Evolutionary conservation across 1,140 invertebrate genomes (phyloP), one percentile per base, ranked within the genome.

Genomic region (Dinoponera quadriceps): DNA sequence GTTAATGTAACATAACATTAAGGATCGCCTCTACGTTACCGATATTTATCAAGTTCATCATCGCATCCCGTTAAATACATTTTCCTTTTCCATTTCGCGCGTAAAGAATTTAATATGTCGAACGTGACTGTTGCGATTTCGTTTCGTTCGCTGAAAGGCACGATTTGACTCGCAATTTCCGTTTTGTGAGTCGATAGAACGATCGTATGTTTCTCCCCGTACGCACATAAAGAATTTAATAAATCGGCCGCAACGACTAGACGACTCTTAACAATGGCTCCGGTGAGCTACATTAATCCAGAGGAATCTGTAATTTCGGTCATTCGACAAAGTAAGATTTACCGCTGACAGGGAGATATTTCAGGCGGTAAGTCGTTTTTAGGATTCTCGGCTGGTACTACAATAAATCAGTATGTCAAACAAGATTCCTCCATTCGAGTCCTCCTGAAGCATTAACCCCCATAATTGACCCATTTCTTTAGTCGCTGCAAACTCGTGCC

Each of bases 341-440:
- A 80, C 54, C 22, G 51, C 65, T 71, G 65, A 80, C 65, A 55
- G 44, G 63, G 18, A 57, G 33, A 69, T 80, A 80, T 80, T 80
- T 80, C 54, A 44, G 63, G 22, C 57, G 54, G 22, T 71, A 80
- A 80, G 54, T 78, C 49, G 63, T 69, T 80, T 80, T 71, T 80
- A 80, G 75, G 25, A 80, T 80, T 80, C 65, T 48, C 29, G 33
- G 65, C 4, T 22, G 38, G 51, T 71, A 69, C 38, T 27, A 22
- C 75, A 80, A 80, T 80, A 80, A 59, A 80, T 80, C 75, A 71
- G 38, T 71, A 69, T 7, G 33, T 71, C 63, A 71, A 80, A 69
- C 75, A 69, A 48, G 65, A 71, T 59, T 69, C 33, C 14, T 44
- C n/a, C 63, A 49, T 38, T 57, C 33, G 75, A 68, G 55, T 68